Base-by-base conservation (phyloP, 2,888 invertebrate species). In the Parthenolecanium corni region DNA sequence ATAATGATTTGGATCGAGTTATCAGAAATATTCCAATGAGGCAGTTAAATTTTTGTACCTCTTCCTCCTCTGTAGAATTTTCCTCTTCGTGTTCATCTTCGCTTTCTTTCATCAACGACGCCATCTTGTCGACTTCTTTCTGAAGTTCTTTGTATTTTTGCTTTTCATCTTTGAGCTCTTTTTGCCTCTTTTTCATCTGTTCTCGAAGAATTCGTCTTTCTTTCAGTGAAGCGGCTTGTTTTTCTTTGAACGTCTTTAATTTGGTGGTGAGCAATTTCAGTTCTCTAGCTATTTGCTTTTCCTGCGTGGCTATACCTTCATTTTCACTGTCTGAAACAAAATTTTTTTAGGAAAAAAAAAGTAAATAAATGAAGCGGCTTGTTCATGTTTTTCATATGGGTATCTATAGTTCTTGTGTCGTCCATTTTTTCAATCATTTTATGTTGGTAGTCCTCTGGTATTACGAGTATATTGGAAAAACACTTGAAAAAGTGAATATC, bases 101-200 rank as follows among this genome's bases (percentile, higher is more conserved):
- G 2, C 80, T 82, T 69, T 87, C 86, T 69, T 85, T 89, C 85
- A 91, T 85, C 71, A 89, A 79, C n/a, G 85, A 84, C 0, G 89
- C 89, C 89, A 91, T 91, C 75, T 90, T 90, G 71, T 89, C 88
- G 11, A 89, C 89, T 76, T 91, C 90, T 67, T 88, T 88, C 72
- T 90, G 88, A 44, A 91, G 74, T 68, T 82, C 81, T 71, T 85
- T 88, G 74, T 84, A 89, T 74, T 87, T 88, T 70, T 84, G 84
- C 71, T 86, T 87, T 70, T 89, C 90, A 44, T 85, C 85, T 69
- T 83, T 85, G 61, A 89, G 79, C 57, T 84, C 79, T 6, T 80
- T 79, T 69, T 89, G 88, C 72, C 88, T 84, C 71, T 86, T 88
- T 70, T 86, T 89, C 71, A 90, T 82, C 63, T 87, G 82, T 71